These are phyloP conservation scores for Eulemur coronatus DNA, from an alignment of 2,797 vertebrate species.

Conservation along the genomic window DNA sequence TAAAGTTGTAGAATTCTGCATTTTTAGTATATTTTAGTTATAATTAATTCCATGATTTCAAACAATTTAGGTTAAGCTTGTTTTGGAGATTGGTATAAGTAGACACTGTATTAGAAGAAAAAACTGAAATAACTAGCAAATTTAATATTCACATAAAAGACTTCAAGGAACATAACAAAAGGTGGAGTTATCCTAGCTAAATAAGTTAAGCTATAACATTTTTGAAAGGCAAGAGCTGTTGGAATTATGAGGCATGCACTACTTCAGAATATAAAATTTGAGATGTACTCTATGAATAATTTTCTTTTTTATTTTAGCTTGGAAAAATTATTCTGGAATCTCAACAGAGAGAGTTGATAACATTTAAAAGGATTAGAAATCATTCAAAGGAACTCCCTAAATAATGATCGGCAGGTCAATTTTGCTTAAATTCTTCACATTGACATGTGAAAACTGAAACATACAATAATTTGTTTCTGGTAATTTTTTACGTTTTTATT, in stretches of 20 bases:
- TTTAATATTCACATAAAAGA: not conserved
- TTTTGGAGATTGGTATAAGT: not conserved
- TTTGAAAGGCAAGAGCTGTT: not conserved
- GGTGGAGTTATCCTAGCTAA: not conserved
- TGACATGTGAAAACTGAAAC: not conserved
- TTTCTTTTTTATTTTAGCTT: not conserved
- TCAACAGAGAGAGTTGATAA: not conserved
- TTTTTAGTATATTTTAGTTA: not conserved
- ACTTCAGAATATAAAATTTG: not conserved
- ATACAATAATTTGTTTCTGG: not conserved
- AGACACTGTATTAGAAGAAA: not conserved
- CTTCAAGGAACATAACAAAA: not conserved
- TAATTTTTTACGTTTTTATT: not conserved
- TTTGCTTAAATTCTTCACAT: not conserved
- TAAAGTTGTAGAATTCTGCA: not conserved
- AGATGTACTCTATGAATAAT: not conserved
- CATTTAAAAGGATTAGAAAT: not conserved
- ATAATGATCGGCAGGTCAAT: not conserved
- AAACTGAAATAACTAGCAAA: not conserved
- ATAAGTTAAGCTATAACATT: not conserved
- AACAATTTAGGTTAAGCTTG: not conserved
- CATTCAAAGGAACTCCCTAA: not conserved
- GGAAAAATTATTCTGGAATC: not conserved
- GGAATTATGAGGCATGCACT: not conserved
- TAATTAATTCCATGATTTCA: not conserved